These are phyloP conservation scores for Notocelia uddmanniana DNA, from an alignment of 2,888 invertebrate genomes.

Conservation along the genomic window DNA sequence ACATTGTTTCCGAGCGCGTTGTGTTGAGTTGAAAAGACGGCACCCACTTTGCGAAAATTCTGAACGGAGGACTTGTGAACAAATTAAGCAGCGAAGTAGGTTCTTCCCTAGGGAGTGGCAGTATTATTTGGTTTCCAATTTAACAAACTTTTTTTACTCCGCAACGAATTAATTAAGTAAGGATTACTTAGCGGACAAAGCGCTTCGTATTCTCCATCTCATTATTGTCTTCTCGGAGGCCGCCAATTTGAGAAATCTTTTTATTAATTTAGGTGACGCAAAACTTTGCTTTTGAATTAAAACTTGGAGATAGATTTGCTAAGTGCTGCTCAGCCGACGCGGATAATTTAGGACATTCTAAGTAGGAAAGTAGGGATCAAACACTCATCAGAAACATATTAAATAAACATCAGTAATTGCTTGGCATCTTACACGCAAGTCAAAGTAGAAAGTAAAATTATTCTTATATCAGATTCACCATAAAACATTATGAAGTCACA, in stretches of 20 bases:
- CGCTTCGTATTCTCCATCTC: conserved; percentile 63
- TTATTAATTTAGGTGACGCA: conserved; percentile 51
- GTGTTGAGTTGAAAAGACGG: conserved; percentile 66
- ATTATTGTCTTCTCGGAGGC: conserved; percentile 53
- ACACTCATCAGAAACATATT: conserved; percentile 20
- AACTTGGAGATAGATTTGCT: conserved; percentile 3
- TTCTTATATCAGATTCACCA: background rate
- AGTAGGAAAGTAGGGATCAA: background rate
- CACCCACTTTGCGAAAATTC: conserved; percentile 61
- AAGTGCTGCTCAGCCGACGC: background rate
- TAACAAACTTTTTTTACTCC: conserved; percentile 67
- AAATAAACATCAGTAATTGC: conserved; percentile 21
- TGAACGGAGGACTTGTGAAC: conserved; percentile 68
- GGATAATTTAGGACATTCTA: background rate
- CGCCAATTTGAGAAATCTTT: conserved; percentile 47
- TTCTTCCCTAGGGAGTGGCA: conserved; percentile 57
- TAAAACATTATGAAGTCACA: background rate
- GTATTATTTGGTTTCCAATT: conserved; percentile 66
- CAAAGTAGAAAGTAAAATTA: background rate
- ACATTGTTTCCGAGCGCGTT: conserved; percentile 58
- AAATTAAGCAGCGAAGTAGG: conserved; percentile 67
- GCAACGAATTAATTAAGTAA: conserved; percentile 70
- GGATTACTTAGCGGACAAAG: conserved; percentile 65
- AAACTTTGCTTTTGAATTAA: conserved; percentile 30
- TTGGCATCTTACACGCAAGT: conserved; percentile 3